Evolutionary conservation across 2,113 vertebrate species (phyloP).

Genomic region (Heterocephalus glaber): DNA sequence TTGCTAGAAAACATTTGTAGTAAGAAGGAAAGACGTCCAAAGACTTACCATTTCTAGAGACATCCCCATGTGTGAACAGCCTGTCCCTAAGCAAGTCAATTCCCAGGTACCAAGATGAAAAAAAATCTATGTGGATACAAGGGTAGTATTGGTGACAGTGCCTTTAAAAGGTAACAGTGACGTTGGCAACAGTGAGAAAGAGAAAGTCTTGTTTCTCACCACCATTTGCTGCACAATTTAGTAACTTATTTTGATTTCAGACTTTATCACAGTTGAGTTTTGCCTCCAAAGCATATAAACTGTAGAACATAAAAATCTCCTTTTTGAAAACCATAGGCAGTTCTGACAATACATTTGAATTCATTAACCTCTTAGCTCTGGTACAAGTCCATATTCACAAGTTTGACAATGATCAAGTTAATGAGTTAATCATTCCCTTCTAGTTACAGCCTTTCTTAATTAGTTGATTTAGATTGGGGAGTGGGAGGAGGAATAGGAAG

Average conservation of each 20-base stretch:
- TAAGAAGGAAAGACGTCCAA: slow-evolving; percentile 25
- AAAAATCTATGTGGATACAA: not conserved
- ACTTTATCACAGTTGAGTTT: not conserved
- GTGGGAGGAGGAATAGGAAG: slow-evolving; percentile 53
- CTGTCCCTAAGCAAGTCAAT: slow-evolving; percentile 2
- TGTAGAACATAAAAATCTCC: slow-evolving; percentile 32
- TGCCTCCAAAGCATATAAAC: slow-evolving; percentile 1
- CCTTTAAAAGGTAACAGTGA: not conserved
- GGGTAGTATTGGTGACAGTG: not conserved
- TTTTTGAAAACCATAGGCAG: slow-evolving; percentile 69
- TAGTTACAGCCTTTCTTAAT: slow-evolving; percentile 76
- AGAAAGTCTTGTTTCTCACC: not conserved
- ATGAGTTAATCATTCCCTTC: slow-evolving; percentile 67
- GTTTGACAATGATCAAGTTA: slow-evolving; percentile 66
- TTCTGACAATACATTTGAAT: slow-evolving; percentile 69
- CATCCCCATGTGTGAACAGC: not conserved
- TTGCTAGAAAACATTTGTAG: not conserved
- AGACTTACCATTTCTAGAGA: slow-evolving; percentile 20
- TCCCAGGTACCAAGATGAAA: not conserved
- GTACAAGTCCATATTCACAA: slow-evolving; percentile 67
- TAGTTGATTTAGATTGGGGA: slow-evolving; percentile 77
- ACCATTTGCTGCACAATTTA: slow-evolving; percentile 31
- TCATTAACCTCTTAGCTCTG: slow-evolving; percentile 73
- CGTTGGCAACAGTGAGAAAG: not conserved
- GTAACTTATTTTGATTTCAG: not conserved